These are phyloP conservation scores for Crossaster papposus DNA, from an alignment of 53 echinoderm and acorn worm genomes.

Conservation along the genomic window DNA sequence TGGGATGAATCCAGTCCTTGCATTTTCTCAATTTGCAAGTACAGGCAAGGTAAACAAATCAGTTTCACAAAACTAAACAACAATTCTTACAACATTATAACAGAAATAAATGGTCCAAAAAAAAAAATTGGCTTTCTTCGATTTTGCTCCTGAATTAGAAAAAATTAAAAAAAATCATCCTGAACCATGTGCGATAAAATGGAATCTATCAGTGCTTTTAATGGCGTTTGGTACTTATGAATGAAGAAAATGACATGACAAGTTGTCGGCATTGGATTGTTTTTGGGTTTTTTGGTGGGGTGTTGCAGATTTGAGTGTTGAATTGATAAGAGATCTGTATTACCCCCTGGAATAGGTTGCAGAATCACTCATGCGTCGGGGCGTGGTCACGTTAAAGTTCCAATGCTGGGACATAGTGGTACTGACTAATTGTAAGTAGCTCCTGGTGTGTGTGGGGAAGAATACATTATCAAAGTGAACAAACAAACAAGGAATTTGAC, in stretches of 20 bases:
- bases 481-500: background rate
- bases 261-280: background rate
- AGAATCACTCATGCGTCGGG: conserved; percentile 49
- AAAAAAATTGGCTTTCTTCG: too few relatives aligned
- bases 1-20: too few relatives aligned
- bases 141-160: background rate
- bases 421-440: conserved; percentile 54
- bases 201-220: background rate
- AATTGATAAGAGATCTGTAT: background rate
- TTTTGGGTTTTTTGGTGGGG: background rate
- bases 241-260: background rate
- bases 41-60: too few relatives aligned
- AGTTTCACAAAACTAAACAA: too few relatives aligned
- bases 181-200: background rate
- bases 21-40: too few relatives aligned
- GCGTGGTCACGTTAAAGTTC: conserved; percentile 44
- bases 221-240: background rate
- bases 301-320: background rate
- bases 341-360: conserved; percentile 42
- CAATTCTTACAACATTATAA: too few relatives aligned
- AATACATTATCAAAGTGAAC: background rate
- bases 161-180: background rate
- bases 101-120: too few relatives aligned
- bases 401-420: conserved; percentile 42
- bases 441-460: conserved; percentile 36